Evolutionary conservation across 2,797 vertebrate genomes (phyloP).

Genomic region (Bufotes viridis): DNA sequence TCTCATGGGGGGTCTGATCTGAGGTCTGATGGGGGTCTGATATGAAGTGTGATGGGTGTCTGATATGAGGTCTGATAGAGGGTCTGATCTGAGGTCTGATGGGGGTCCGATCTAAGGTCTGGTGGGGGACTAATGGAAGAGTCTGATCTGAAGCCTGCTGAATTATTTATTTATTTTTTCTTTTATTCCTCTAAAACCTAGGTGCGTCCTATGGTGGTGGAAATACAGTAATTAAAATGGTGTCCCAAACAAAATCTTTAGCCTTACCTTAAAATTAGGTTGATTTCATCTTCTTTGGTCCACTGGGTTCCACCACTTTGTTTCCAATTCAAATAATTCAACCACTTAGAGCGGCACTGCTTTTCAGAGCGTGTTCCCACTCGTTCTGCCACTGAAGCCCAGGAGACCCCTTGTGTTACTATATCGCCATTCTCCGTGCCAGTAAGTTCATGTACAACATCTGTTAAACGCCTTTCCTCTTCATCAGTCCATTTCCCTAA

Average conservation of each 20-base stretch:
- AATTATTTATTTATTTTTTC: no score
- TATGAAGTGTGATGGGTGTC: no score
- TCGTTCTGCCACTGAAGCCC: slow-evolving; percentile 93
- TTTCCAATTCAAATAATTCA: slow-evolving; percentile 99
- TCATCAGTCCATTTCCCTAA: slow-evolving; percentile 98
- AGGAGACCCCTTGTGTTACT: slow-evolving; percentile 95
- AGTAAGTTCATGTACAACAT: slow-evolving; percentile 95
- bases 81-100: no score
- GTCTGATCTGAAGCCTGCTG: no score
- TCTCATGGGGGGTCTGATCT: no score
- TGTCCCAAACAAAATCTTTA: slow-evolving; percentile 11
- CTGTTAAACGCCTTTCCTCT: slow-evolving; percentile 90
- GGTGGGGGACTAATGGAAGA: no score
- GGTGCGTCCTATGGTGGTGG: not conserved
- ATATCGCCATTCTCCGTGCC: slow-evolving; percentile 91
- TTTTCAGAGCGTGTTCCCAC: slow-evolving; percentile 97
- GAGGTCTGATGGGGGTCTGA: no score
- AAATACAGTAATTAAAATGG: not conserved
- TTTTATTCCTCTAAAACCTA: no score
- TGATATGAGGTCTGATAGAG: no score
- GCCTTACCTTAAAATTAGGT: slow-evolving; percentile 84
- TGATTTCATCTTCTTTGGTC: slow-evolving; percentile 97
- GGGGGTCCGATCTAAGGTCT: no score
- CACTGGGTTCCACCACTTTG: slow-evolving; percentile 98
- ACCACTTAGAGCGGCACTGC: slow-evolving; percentile 98